Conservation (phyloP, 2,888 invertebrate species). For the Thereva unica region DNA sequence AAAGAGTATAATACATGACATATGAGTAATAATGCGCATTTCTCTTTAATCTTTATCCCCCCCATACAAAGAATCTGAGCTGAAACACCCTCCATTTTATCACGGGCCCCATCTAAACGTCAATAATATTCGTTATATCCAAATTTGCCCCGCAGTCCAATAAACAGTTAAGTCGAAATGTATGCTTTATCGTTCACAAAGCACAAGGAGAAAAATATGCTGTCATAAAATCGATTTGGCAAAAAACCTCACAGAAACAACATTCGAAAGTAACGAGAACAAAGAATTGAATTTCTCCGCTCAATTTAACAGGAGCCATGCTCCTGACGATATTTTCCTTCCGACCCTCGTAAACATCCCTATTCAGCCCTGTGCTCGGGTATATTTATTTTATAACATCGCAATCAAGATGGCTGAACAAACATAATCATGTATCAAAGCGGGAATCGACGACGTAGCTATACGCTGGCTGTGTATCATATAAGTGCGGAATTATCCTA, state of each 20-base stretch:
- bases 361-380: constrained; percentile 24
- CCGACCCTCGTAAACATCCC: constrained; percentile 44
- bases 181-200: too few species aligned
- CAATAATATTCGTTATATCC: too few species aligned
- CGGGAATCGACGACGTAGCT: not conserved
- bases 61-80: too few species aligned
- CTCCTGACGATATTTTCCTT: constrained; percentile 51
- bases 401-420: constrained; percentile 60
- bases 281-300: constrained; percentile 45
- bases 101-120: too few species aligned
- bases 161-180: too few species aligned
- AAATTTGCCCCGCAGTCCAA: too few species aligned
- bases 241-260: constrained; percentile 16
- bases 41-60: too few species aligned
- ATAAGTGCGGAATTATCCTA: constrained; percentile 31
- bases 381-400: constrained; percentile 59
- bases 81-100: too few species aligned
- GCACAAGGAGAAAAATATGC: too few species aligned
- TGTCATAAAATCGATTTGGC: constrained; percentile 23
- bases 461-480: constrained; percentile 13
- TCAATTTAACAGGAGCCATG: constrained; percentile 51
- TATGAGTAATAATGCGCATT: too few species aligned
- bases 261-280: constrained; percentile 11
- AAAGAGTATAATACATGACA: too few species aligned
- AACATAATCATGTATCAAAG: constrained; percentile 54